Evolutionary conservation across 2,113 vertebrate genomes (phyloP), one percentile per base, ranked within the genome.

Genomic region (Jacana jacana): DNA sequence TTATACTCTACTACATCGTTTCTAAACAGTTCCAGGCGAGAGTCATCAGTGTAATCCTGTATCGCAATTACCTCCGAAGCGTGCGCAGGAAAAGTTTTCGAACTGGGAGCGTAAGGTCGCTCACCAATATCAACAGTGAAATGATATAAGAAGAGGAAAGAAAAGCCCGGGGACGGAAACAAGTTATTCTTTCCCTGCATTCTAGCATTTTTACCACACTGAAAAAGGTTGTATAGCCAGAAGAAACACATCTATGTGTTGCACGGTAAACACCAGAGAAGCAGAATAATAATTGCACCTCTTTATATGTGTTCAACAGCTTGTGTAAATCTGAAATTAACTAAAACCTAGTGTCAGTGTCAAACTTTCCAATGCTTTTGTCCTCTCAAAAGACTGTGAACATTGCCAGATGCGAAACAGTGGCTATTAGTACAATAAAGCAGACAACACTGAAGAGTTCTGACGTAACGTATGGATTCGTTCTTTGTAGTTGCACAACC

Each of bases 11-110:
- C 89, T 99, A 99, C 73, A 99, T 99, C 0, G 99, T 99, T 69
- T 99, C 99, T 42, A 99, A 99, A 95, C 99, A 99, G 95, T 99
- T 99, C 97, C 99, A 99, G 94, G 99, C 99, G 24, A 96, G 99
- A 80, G 99, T 99, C 80, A 99, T 99, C 86, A 99, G 99, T 0
- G 99, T 99, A 76, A 99, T 99, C 81, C 97, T 99, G 35, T 99
- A 99, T 95, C 98, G 99, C 55, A 99, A 99, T 79, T 99, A 99
- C 83, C 98, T 99, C 63, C 98, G 99, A 40, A 99, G 99, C 0
- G 97, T 99, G 54, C 98, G 99, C n/a, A 98, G 99, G 65, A 99
- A 99, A 94, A 99, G 99, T 85, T 97, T 98, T 72, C 98, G 98
- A 89, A 98, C 98, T 2, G 98, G 97, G 37, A 99, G 99, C 78